phyloP scores from a whole-genome alignment of 2,113 vertebrate species.

The Perognathus longimembris region DNA sequence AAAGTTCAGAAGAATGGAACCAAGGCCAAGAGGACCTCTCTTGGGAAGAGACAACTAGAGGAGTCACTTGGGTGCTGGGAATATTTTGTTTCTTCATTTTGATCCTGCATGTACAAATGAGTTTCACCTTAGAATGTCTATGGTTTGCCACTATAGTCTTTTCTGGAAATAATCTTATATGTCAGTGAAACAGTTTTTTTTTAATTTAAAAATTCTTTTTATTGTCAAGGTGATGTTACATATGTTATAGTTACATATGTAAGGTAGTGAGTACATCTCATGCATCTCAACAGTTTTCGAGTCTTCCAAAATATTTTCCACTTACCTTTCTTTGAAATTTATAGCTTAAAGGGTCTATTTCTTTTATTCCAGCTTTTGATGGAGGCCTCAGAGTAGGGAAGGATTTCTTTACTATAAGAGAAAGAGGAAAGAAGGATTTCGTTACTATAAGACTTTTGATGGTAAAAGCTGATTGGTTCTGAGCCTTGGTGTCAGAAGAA shows the following conservation, averaged over 20 bases:
- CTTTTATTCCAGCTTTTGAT: background rate
- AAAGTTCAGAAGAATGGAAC: constrained; percentile 23
- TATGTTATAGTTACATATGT: no score
- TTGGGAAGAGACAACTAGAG: background rate
- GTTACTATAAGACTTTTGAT: background rate
- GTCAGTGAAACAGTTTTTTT: background rate
- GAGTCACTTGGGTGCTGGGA: background rate
- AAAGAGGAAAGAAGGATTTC: background rate
- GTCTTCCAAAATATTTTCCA: background rate
- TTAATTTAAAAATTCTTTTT: no score
- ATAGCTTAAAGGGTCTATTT: background rate
- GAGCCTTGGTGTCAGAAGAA: background rate
- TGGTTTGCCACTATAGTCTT: background rate
- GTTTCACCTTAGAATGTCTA: background rate
- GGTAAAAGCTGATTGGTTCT: background rate
- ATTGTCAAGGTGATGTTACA: no score
- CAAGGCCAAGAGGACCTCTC: background rate
- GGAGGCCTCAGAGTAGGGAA: background rate
- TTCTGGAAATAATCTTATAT: background rate
- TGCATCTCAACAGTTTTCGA: background rate
- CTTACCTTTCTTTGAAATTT: background rate
- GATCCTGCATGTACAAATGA: background rate
- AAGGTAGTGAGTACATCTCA: no score
- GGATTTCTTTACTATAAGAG: background rate
- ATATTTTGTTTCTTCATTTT: constrained; percentile 14